Evolutionary conservation across 1,140 invertebrate genomes (phyloP).

Genomic region (Caenorhabditis brenneri): DNA sequence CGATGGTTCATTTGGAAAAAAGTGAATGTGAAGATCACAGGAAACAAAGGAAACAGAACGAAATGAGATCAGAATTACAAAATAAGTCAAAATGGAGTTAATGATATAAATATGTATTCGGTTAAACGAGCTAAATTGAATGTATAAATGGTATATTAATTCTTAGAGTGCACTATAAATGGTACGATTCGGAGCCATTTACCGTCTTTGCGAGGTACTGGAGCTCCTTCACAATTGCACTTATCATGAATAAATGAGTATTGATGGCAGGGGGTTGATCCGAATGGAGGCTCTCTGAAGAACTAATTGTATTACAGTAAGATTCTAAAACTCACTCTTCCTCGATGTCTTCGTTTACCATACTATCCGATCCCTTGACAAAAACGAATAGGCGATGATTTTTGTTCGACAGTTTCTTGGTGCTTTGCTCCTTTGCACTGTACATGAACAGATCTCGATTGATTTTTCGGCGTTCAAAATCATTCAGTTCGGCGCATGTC

Average conservation of each 20-base stretch:
- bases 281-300: conserved; percentile 17
- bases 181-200: conserved; percentile 7
- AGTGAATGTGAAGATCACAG: too few relatives aligned
- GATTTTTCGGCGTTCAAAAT: not conserved
- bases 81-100: not conserved
- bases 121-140: too few relatives aligned
- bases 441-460: conserved; percentile 20
- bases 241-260: conserved; percentile 19
- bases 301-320: not conserved
- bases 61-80: too few relatives aligned
- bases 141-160: not conserved
- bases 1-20: too few relatives aligned
- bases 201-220: not conserved
- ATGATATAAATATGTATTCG: too few relatives aligned
- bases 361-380: not conserved
- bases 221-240: not conserved
- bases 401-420: conserved; percentile 8
- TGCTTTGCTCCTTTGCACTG: not conserved
- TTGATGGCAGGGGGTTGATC: not conserved
- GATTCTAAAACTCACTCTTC: not conserved
- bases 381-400: conserved; percentile 26
- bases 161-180: conserved; percentile 10
- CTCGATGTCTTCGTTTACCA: conserved; percentile 11
- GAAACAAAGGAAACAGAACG: too few relatives aligned
- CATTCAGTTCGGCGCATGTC: not conserved